Evolutionary conservation across 2,797 vertebrate genomes (phyloP), one percentile per base, ranked within the genome.

Genomic region (Tapera naevia): DNA sequence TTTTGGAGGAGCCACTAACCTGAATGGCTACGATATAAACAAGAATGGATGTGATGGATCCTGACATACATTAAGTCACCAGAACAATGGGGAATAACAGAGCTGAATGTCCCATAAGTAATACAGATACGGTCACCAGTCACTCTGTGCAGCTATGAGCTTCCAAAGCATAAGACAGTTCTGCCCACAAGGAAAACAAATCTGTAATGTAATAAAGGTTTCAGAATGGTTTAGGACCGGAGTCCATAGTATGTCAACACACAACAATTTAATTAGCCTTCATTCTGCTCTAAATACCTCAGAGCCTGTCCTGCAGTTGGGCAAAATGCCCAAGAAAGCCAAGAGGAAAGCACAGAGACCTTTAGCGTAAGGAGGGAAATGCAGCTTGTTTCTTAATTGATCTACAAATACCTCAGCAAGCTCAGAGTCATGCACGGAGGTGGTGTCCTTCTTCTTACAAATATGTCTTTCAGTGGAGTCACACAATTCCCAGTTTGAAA

Each of bases 191-290:
- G 88, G 57, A 80, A 94, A 74, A 92, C 32, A 94, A 78, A 86
- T 58, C 65, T 89, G 58, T 86, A 65, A 72, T 41, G 58, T 53
- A 80, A 54, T 62, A 86, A 90, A 78, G 1, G 30, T 58, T 92
- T 69, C 74, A 64, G 89, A 71, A 64, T 39, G 13, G 60, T 76
- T 95, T 96, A 94, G 45, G 53, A 89, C 35, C 54, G 8, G 37
- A 92, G 37, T 80, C 58, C 89, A 37, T 45, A 65, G 25, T 45
- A n/a, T 80, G 50, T 74, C 72, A 91, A 75, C 65, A 72, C 8
- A 48, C 45, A 91, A 57, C 41, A 76, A 67, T 70, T 91, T 86
- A 88, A 95, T 94, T 90, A 86, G 53, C 33, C 45, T 71, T 89
- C 80, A 74, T 83, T 88, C 85, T 90, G 25, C 32, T 33, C 48